Base-by-base conservation (phyloP, 2,888 invertebrate genomes). In the Latrodectus hesperus region DNA sequence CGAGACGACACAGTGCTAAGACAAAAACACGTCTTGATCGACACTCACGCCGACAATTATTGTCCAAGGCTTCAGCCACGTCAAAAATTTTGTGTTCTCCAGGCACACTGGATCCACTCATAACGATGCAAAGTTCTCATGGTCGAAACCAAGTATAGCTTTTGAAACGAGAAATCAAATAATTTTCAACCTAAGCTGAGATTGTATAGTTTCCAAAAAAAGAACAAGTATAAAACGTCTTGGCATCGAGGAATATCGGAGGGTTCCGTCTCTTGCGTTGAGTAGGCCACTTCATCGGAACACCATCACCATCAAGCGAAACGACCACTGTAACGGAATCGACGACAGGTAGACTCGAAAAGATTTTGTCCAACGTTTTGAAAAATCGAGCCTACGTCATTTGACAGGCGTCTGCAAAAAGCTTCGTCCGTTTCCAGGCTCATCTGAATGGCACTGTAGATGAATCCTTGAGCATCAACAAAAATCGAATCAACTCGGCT, bases 11-110 rank as follows among this genome's bases (percentile, higher is more conserved):
- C 5, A 82, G n/a, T 9, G 74, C 53, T 16, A 81, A 53, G 6
- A 74, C 17, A 53, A 81, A 81, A 81, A 81, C 38, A 81, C 81
- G 60, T 81, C 81, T 38, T 81, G 81, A n/a, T 81, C 81, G 10
- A 51, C 74, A 38, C 81, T 81, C 0, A 82, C 17, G 16, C 8
- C 52, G 38, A 12, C 75, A 74, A 12, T n/a, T 72, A 6, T 51
- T 22, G 22, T 22, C 22, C 22, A 22, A 9, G 14, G 49, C 9
- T 14, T 38, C n/a, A n/a, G 67, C 67, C 10, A 16, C 22, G 67
- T 67, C 11, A n/a, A 11, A 67, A 9, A 65, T 17, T 65, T 65
- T 65, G 9, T 65, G 65, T 16, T 65, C 65, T 16, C 65, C 68
- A 5, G 68, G 38, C 22, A 68, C 68, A 4, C 10, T 26, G 3